Evolutionary conservation across 2,113 vertebrate genomes (phyloP).

Genomic region (Oophaga pumilio): DNA sequence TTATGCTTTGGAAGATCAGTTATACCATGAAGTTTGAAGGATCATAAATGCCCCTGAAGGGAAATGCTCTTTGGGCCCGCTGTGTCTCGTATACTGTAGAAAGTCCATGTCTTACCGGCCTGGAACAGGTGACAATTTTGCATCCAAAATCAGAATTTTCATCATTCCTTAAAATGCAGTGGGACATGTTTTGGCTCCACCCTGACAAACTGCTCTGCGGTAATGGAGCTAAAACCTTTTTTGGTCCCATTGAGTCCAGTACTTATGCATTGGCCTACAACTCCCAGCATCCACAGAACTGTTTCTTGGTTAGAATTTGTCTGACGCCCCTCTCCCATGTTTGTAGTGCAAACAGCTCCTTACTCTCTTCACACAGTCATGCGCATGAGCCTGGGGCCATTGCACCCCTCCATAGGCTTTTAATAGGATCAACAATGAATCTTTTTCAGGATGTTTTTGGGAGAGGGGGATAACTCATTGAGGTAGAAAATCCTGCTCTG

Average conservation of each 20-base stretch:
- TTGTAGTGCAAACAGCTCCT: background rate
- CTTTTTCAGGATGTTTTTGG: background rate
- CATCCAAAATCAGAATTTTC: no score
- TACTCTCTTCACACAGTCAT: background rate
- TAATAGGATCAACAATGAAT: background rate
- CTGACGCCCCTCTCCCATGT: background rate
- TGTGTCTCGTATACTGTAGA: background rate
- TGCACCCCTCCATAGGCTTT: background rate
- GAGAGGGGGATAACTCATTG: background rate
- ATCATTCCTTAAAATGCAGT: no score
- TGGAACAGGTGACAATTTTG: background rate
- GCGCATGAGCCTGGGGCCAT: background rate
- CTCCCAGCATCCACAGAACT: no score
- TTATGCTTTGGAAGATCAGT: background rate
- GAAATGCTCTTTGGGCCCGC: background rate
- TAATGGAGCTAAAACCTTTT: no score
- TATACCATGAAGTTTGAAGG: background rate
- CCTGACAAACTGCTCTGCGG: no score
- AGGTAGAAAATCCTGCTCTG: background rate
- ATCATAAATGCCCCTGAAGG: background rate
- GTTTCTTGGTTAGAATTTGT: no score
- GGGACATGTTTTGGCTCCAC: no score
- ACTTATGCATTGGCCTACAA: no score
- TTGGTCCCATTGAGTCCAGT: no score
- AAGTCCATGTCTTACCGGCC: constrained; percentile 3